Base-by-base conservation (phyloP, 2,113 vertebrate genomes). In the Cynoglossus semilaevis region DNA sequence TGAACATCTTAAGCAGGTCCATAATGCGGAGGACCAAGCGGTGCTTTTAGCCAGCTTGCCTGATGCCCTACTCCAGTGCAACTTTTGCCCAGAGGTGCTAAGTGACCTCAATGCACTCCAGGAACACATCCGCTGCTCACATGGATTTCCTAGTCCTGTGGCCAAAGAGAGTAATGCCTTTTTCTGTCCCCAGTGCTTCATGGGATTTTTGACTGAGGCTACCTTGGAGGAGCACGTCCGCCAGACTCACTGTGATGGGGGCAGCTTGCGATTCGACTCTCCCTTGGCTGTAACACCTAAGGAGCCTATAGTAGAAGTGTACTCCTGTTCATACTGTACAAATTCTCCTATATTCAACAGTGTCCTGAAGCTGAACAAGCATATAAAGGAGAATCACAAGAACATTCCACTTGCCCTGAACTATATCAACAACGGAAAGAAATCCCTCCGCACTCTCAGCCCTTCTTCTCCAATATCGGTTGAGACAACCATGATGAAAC, bases 311-410 rank as follows among this genome's bases (percentile, higher is more conserved):
- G 93, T 98, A 14, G 94, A 98, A 84, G 94, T 98, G 19, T 99
- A 97, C 81, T 98, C 96, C 58, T 99, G 97, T 87, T 96, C 96
- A 29, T 98, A 98, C 75, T 99, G 96, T 90, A 97, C 95, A 56
- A 97, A 99, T 83, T 97, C 96, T 17, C 97, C 96, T 43, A 96
- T 96, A 78, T 98, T 98, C 89, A 98, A 94, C 88, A 98, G 92
- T 56, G 92, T 98, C 75, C 90, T 96, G 71, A 98, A 98, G 83
- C 87, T 99, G 63, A 98, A 95, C 85, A 98, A 98, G 66, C 97
- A 98, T 87, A 93, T 98, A 84, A 99, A 98, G 84, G 96, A 98
- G 87, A 98, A 96, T 76, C 96, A 98, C 85, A 98, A 98, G 89
- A 99, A 99, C 91, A 97, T 99, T 89, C 97, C 97, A 51, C 89